Evolutionary conservation across 2,797 vertebrate species (phyloP).

Genomic region (Pantherophis vulpinus): DNA sequence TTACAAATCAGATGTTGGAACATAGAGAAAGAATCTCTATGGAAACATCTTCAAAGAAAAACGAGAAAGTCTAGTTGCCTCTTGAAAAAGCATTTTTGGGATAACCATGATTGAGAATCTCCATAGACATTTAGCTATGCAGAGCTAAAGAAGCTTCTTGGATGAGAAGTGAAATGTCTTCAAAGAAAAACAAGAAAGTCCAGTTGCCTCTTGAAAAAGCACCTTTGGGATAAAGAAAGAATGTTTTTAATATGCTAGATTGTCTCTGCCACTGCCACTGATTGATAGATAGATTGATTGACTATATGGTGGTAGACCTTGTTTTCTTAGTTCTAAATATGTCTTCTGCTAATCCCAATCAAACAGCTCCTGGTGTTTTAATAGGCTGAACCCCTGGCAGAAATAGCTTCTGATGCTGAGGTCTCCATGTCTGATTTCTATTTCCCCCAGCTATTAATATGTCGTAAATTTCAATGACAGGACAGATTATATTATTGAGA

Average conservation of each 20-base stretch:
- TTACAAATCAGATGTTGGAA: neutral
- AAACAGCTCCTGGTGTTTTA: slow-evolving; percentile 43
- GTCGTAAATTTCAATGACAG: slow-evolving; percentile 21
- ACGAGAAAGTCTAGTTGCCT: neutral
- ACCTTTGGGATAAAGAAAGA: neutral
- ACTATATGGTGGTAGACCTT: neutral
- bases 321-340: slow-evolving; percentile 50
- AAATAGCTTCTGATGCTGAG: neutral
- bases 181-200: neutral
- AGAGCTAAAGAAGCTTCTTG: too few species aligned
- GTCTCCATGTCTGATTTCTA: neutral
- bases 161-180: neutral
- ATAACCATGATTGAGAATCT: neutral
- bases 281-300: neutral
- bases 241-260: neutral
- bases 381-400: slow-evolving; percentile 9
- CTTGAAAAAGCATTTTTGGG: neutral
- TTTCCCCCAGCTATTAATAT: neutral
- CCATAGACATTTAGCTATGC: too few species aligned
- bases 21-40: too few species aligned
- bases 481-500: neutral
- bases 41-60: neutral
- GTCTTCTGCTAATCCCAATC: slow-evolving; percentile 56
- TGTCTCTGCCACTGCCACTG: neutral
- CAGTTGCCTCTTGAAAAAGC: neutral